Conservation (phyloP, 2,888 invertebrate species). For the Athrips mouffetella region DNA sequence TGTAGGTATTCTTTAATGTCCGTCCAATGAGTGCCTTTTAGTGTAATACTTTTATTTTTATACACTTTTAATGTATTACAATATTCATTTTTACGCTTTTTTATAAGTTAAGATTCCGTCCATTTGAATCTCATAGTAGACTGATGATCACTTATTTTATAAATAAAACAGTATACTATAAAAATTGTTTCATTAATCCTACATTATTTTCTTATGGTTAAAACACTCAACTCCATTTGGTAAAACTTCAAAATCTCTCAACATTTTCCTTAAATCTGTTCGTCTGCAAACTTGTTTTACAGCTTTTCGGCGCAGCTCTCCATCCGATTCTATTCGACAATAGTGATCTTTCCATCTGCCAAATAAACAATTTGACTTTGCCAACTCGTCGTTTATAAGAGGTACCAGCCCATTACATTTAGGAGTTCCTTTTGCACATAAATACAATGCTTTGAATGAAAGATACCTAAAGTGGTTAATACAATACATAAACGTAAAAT, state of each 20-base stretch:
- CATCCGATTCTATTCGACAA: slow-evolving; percentile 48
- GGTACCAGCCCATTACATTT: slow-evolving; percentile 57
- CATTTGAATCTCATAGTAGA: slow-evolving; percentile 21
- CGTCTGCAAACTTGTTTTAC: slow-evolving; percentile 54
- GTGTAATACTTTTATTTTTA: not conserved
- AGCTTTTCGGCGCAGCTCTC: slow-evolving; percentile 38
- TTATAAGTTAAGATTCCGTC: slow-evolving; percentile 23
- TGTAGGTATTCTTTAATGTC: not conserved
- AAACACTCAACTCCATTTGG: slow-evolving; percentile 59
- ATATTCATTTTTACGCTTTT: slow-evolving; percentile 4
- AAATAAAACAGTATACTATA: slow-evolving; percentile 14
- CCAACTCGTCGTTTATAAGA: slow-evolving; percentile 47
- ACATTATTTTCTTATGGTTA: slow-evolving; percentile 38
- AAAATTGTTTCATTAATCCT: slow-evolving; percentile 24
- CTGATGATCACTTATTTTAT: slow-evolving; percentile 7
- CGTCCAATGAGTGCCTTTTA: slow-evolving; percentile 17
- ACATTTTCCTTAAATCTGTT: slow-evolving; percentile 47
- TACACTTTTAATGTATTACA: not conserved
- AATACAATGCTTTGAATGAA: slow-evolving; percentile 58
- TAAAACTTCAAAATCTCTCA: slow-evolving; percentile 48
- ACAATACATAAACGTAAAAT: slow-evolving; percentile 56
- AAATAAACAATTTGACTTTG: slow-evolving; percentile 63
- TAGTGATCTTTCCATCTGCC: slow-evolving; percentile 66
- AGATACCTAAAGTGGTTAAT: slow-evolving; percentile 68
- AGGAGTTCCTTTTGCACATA: slow-evolving; percentile 57